Base-by-base conservation (phyloP, 2,797 vertebrate genomes). In the Novumbra hubbsi region DNA sequence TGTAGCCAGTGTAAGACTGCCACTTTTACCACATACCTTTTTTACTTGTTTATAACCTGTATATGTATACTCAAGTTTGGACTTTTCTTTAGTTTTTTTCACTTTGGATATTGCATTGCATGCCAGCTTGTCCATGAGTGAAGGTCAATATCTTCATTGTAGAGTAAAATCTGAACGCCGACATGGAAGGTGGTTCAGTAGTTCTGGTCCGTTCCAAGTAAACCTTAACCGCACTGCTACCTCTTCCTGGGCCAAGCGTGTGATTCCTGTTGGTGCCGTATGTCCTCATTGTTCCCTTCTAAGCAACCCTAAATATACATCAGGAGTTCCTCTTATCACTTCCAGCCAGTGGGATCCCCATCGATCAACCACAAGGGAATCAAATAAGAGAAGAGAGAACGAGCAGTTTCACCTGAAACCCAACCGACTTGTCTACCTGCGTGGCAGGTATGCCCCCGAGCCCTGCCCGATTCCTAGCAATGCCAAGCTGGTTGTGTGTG, bases 381-480 rank as follows among this genome's bases (percentile, higher is more conserved):
- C 70, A 81, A 67, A 74, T 50, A 28, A 68, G 17, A 21, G 24
- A 70, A 30, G 63, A 65, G 52, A 24, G 69, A 74, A 74, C 72
- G 77, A 78, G 75, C 52, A 8, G 52, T 5, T 11, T 55, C 52
- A n/a, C 7, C 17, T 57, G 52, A 21, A n/a, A 57, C 19, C 64
- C 0, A 0, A 68, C 80, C 78, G 73, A 67, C 78, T 75, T 75
- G 79, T 84, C 86, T 88, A 89, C 85, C 88, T 87, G 86, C 79
- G 68, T 72, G 81, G 75, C 80, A 83, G 84, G 83, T 86, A 86
- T 85, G 83, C 82, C 78, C 1, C 45, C 48, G 1, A 48, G 77
- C 78, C 87, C 16, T 88, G 88, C 87, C 89, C 85, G 66, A n/a
- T 84, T 68, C 85, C 83, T 83, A 85, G 81, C 87, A 89, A 75